Evolutionary conservation across 2,113 vertebrate species (phyloP), one percentile per base, ranked within the genome.

Genomic region (Haemorhous mexicanus): DNA sequence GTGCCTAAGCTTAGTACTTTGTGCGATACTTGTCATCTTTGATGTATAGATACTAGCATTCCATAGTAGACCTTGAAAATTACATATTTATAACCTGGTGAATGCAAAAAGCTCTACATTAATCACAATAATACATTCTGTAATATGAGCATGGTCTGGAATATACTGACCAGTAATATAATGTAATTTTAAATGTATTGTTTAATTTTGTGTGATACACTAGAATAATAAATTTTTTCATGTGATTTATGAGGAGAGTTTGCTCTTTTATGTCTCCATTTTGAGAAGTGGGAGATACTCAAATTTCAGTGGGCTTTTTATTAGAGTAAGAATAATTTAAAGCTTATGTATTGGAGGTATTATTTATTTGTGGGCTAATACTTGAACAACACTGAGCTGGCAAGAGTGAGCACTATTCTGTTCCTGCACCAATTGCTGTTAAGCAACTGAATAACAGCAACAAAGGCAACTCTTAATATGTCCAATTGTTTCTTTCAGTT

Each of bases 261-360:
- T 90, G 49, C 16, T 73, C 43, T 83, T 94, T 77, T 88, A 50
- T 52, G 28, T 83, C 61, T 88, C 41, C 55, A 52, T 61, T 90
- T 74, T 37, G 52, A 39, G 37, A 88, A 88, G 55, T 9, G 53
- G 27, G 52, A 84, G 47, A 58, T 81, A 83, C 63, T 93, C 23
- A 94, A 27, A 83, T 41, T 87, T 88, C 58, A 73, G 39, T 56
- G 9, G 73, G 87, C 49, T 95, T 92, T 95, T 84, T 83, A 90
- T 77, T 74, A 90, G 33, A 66, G 16, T 33, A 58, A 44, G 44
- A 95, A 53, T 43, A 86, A 88, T 74, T 59, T 77, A 79, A 74
- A 92, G 52, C 24, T 84, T 74, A 43, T 37, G 23, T 74, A 47
- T 26, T 74, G 11, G 9, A 58, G 18, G 10, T 77, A 68, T 92